Percentiles rank a stretch among this genome's conserved stretches.
phyloP scores from a whole-genome alignment of 2,113 vertebrate genomes.

The Salvelinus namaycush region DNA sequence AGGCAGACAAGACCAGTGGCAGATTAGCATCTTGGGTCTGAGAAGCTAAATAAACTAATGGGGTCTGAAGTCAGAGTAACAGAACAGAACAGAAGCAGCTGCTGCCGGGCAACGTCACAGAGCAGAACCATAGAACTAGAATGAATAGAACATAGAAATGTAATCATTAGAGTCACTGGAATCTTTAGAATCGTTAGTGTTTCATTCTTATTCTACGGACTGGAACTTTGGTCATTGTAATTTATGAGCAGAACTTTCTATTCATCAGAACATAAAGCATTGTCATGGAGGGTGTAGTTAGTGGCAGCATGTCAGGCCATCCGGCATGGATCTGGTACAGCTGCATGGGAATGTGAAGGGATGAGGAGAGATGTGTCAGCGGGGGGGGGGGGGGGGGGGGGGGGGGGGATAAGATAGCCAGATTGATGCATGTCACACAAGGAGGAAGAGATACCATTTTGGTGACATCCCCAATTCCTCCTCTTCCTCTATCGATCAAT shows the following conservation, averaged over 20 bases:
- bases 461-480: no score
- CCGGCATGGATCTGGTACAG: neutral
- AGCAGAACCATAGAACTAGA: no score
- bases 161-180: no score
- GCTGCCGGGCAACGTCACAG: neutral
- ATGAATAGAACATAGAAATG: no score
- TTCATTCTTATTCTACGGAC: no score
- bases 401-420: no score
- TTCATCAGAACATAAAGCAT: neutral
- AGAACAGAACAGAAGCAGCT: neutral
- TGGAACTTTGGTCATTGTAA: no score
- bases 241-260: neutral
- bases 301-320: neutral
- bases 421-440: neutral
- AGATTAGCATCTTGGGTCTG: conserved; percentile 18
- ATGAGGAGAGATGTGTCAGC: neutral
- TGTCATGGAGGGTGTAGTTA: neutral
- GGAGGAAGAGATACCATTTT: neutral
- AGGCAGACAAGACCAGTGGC: neutral
- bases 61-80: neutral
- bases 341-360: neutral
- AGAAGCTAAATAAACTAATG: conserved; percentile 33
- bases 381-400: no score
- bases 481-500: no score
- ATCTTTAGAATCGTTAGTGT: no score